Evolutionary conservation across 2,113 vertebrate species (phyloP), one percentile per base, ranked within the genome.

Genomic region (Silurus asotus): DNA sequence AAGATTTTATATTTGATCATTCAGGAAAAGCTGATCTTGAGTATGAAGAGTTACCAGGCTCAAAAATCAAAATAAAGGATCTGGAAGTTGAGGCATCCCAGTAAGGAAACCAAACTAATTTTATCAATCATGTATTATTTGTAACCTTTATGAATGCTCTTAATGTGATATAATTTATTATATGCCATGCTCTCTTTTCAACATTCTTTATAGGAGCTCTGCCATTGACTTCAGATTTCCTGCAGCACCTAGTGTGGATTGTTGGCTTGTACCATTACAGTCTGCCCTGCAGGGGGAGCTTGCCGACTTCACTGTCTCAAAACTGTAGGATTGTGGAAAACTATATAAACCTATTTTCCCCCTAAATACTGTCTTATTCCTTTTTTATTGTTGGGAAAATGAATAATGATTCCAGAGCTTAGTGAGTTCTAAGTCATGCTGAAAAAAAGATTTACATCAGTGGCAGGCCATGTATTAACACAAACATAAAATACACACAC

Each of bases 191-290:
- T 37, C 37, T 37, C 37, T 37, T 37, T 37, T 37, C 37, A 37
- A 2, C 37, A 37, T 37, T 76, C 1, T 58, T 89, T 77, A 14
- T 45, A 91, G 90, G 82, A 85, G 49, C 15, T 61, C 84, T 5
- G 61, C 86, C 67, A 37, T 53, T 25, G 84, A 91, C 87, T 90
- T 88, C 81, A 76, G 82, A 51, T 48, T 59, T 62, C 23, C 19
- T 69, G 75, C 76, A 20, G 64, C 37, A 23, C 87, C 86, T 0
- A 64, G 9, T 77, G 69, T 89, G 48, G 37, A 51, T 8, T 91
- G 90, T 25, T 89, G 82, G 86, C 84, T 89, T 67, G 65, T 91
- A 28, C 79, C 84, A 6, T 84, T 89, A 74, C 10, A 84, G 13
- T 69, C 56, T 58, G 82, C 76, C 28, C 82, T 90, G 79, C 82